These are phyloP conservation scores for Melitaea cinxia DNA, from an alignment of 1,140 invertebrate genomes.

Conservation along the genomic window DNA sequence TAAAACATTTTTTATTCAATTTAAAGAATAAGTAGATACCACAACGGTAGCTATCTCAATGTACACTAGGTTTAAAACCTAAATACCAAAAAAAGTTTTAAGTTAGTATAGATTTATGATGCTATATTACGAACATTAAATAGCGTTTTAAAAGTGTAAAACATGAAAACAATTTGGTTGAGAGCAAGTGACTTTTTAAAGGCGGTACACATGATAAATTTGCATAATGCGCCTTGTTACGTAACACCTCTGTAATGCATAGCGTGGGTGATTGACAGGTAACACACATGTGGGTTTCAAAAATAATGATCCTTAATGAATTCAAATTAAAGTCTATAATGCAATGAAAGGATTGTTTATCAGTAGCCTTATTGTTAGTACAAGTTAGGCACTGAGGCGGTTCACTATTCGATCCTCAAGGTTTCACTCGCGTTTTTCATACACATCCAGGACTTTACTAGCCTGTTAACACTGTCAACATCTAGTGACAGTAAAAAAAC, in stretches of 20 bases:
- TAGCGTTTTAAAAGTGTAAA: not conserved
- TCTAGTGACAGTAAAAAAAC: too few species aligned
- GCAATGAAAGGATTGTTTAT: not conserved
- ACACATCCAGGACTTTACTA: too few species aligned
- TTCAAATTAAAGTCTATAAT: not conserved
- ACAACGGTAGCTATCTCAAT: too few species aligned
- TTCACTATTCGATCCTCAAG: not conserved
- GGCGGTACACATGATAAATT: conserved; percentile 23
- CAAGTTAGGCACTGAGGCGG: conserved; percentile 33
- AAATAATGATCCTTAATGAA: conserved; percentile 4
- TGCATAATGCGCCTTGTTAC: conserved; percentile 43
- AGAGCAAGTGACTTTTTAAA: conserved; percentile 13
- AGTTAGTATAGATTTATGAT: too few species aligned
- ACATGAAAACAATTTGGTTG: not conserved
- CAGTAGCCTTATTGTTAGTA: not conserved
- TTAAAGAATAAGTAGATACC: too few species aligned
- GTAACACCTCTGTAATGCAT: conserved; percentile 41
- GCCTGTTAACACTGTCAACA: too few species aligned
- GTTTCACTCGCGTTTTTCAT: too few species aligned
- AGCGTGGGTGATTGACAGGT: conserved; percentile 29
- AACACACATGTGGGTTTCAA: not conserved
- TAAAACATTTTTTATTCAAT: not conserved
- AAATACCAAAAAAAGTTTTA: too few species aligned
- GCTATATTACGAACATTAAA: too few species aligned
- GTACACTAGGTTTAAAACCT: too few species aligned